A percentile compares a stretch with the other conserved stretches of the same genome.
phyloP scores from a whole-genome alignment of 2,113 vertebrate genomes.

The Taxidea taxus region DNA sequence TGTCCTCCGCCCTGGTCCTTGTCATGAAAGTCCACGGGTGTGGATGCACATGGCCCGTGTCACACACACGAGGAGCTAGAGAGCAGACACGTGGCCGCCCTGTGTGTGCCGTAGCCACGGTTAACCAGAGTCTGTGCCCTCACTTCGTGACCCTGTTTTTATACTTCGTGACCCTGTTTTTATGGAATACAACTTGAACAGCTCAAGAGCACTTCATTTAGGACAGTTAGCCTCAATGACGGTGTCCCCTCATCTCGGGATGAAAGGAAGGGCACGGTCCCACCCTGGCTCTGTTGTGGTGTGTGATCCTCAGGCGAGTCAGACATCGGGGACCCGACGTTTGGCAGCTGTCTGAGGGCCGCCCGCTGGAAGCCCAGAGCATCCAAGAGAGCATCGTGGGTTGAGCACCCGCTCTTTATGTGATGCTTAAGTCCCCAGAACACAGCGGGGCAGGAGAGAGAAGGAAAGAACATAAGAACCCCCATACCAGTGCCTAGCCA shows the following conservation, averaged over 20 bases:
- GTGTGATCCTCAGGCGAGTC: neutral
- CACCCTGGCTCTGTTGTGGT: neutral
- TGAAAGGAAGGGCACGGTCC: neutral
- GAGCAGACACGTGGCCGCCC: neutral
- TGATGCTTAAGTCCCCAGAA: neutral
- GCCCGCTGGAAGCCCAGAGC: neutral
- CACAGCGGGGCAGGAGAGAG: neutral
- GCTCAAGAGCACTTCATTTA: neutral
- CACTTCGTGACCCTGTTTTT: neutral
- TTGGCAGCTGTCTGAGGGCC: neutral
- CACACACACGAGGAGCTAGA: neutral
- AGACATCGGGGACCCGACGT: neutral
- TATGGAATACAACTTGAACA: neutral
- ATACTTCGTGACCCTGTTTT: neutral
- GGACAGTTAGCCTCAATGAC: neutral
- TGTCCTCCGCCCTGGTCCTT: fast-evolving
- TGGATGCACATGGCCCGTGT: fast-evolving
- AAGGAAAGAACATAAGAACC: neutral
- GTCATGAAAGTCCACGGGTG: neutral
- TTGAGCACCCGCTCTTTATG: fast-evolving
- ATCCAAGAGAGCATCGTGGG: fast-evolving
- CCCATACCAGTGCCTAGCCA: no score
- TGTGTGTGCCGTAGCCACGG: fast-evolving
- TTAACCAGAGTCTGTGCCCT: neutral
- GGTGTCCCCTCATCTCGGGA: neutral